Evolutionary conservation across 1,140 invertebrate species (phyloP).

Genomic region (Lucilia sericata): DNA sequence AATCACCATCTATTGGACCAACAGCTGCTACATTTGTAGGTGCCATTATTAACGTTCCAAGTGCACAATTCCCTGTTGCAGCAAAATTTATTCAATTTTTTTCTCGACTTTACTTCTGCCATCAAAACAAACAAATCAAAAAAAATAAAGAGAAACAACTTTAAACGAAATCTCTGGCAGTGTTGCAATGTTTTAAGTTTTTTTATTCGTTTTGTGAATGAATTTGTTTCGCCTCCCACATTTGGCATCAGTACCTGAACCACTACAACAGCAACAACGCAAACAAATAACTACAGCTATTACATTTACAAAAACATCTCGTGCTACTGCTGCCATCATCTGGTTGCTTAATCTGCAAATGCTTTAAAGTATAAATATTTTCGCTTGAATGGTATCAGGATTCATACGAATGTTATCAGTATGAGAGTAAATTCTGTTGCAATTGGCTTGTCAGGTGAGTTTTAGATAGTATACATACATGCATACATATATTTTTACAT

Average conservation of each 20-base stretch:
- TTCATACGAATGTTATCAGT: slow-evolving; percentile 45
- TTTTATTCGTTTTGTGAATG: not conserved
- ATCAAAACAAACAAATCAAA: not conserved
- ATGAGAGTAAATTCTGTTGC: slow-evolving; percentile 49
- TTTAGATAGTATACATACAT: not conserved
- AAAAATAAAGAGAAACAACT: not conserved
- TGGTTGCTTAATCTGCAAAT: slow-evolving; percentile 18
- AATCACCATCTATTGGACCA: slow-evolving; percentile 21
- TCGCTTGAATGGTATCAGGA: slow-evolving; percentile 35
- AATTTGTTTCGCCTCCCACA: not conserved
- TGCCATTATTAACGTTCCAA: not conserved
- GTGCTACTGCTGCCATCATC: slow-evolving; percentile 3
- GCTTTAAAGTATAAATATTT: slow-evolving; percentile 35
- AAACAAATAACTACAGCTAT: not conserved
- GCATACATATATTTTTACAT: no score
- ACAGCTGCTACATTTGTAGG: not conserved
- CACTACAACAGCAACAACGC: not conserved
- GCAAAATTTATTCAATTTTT: not conserved
- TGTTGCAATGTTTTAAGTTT: not conserved
- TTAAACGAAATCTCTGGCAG: slow-evolving; percentile 1
- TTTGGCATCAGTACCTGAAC: slow-evolving; percentile 5
- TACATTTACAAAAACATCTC: not conserved
- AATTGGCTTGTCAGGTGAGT: slow-evolving; percentile 51
- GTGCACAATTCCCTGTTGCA: not conserved
- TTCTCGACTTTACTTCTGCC: not conserved